These are phyloP conservation scores for Trididemnum nubilum DNA, from an alignment of 23 tunicate genomes.

Conservation along the genomic window DNA sequence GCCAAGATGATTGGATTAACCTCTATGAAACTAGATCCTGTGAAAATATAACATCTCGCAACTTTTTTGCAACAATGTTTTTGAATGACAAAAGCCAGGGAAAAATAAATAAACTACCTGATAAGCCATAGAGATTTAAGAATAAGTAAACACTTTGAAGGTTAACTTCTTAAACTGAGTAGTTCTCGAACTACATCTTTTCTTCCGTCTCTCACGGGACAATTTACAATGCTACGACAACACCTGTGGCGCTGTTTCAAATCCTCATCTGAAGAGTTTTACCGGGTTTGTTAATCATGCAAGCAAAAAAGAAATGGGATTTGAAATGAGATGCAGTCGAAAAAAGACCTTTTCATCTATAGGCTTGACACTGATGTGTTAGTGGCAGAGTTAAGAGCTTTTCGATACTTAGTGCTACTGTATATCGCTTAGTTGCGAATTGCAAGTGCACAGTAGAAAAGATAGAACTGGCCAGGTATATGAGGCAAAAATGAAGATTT, in stretches of 20 bases:
- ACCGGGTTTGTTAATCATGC: not conserved
- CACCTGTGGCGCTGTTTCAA: constrained; percentile 46
- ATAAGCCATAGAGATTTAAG: no score
- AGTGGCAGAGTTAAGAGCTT: not conserved
- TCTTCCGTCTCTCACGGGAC: no score
- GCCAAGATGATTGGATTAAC: constrained; percentile 25
- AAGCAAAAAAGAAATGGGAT: constrained; percentile 5
- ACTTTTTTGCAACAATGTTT: no score
- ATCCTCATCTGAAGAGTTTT: not conserved
- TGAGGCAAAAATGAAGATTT: not conserved
- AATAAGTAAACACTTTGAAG: no score
- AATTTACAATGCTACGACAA: no score
- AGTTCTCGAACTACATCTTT: no score
- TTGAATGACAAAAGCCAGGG: no score
- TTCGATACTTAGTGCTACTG: constrained; percentile 8
- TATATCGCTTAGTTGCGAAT: not conserved
- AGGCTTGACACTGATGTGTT: constrained; percentile 55
- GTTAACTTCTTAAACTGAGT: no score
- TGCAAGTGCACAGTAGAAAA: no score
- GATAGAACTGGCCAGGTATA: no score
- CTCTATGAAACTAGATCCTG: constrained; percentile 7
- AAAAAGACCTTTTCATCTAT: constrained; percentile 17
- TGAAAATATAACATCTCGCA: no score
- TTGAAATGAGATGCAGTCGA: constrained; percentile 7
- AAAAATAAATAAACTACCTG: no score